Percentiles rank a stretch among this genome's conserved stretches.
These are phyloP conservation scores for Typhlichthys eigenmanni DNA, from an alignment of 2,797 vertebrate genomes.

Conservation along the genomic window DNA sequence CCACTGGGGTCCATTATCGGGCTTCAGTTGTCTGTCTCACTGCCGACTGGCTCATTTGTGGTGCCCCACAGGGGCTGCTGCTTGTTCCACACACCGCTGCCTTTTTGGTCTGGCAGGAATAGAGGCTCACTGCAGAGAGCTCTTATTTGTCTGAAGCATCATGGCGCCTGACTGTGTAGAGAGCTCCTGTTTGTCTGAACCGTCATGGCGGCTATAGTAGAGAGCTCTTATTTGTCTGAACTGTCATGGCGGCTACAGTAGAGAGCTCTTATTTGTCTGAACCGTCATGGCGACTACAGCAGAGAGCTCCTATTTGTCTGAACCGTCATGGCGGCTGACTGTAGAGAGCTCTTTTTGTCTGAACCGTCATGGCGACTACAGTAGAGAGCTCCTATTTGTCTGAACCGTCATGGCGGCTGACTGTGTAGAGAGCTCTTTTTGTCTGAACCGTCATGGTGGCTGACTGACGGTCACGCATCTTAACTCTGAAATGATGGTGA, in stretches of 20 bases:
- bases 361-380: conserved; percentile 15
- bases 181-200: too few relatives aligned
- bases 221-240: too few relatives aligned
- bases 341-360: too few relatives aligned
- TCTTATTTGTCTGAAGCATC: conserved; percentile 24
- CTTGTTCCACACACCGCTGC: conserved; percentile 57
- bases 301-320: too few relatives aligned
- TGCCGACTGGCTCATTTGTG: conserved; percentile 69
- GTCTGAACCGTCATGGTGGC: too few relatives aligned
- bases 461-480: conserved; percentile 1
- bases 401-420: conserved; percentile 17
- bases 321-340: too few relatives aligned
- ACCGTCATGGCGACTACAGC: conserved; percentile 18
- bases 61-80: conserved; percentile 44
- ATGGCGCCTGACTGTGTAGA: conserved; percentile 4
- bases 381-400: conserved; percentile 29
- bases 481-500: neutral
- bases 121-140: conserved; percentile 29
- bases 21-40: conserved; percentile 54
- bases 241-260: conserved; percentile 20
- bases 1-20: conserved; percentile 69
- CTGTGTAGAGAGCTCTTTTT: neutral
- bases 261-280: conserved; percentile 24
- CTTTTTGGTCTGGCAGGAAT: conserved; percentile 40
- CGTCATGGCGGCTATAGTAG: too few relatives aligned